Evolutionary conservation across 30 jellyfish, hydroid and myxozoan species (phyloP), one percentile per base, ranked within the genome.

Genomic region (Aurelia aurita): DNA sequence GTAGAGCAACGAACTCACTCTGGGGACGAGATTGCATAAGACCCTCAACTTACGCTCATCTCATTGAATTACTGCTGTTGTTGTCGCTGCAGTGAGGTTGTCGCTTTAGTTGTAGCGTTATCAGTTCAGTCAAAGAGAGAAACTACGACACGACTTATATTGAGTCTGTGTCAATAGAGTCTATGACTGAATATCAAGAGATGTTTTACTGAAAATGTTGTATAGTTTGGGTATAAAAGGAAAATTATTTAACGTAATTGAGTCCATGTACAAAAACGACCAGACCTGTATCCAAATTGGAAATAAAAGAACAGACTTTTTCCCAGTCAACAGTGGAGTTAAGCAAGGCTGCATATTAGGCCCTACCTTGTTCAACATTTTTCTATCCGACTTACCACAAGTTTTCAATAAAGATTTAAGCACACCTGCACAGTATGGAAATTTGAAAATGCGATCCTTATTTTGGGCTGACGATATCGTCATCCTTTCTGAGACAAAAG

Each of bases 331-430:
- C 63, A 20, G 7, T 53, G 63, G 63, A 53, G 63, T 53, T 53
- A 53, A 53, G 23, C 63, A 53, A 53, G 20, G 63, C 5, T 53
- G 63, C 23, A 53, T 53, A 53, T 16, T 53, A 53, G 5, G 63
- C 63, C 63, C 63, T 53, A 53, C 63, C 63, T 53, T 6, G 7
- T 53, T 53, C 63, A 53, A 53, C 63, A 53, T 53, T 53, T 53
- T 53, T 53, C 5, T 13, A 53, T 13, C 63, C 3, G 63, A 53
- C 63, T 13, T 53, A 20, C 63, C 63, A 53, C 63, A 53, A 53
- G 63, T 53, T 6, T 53, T 53, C 63, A 53, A 20, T 6, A 53
- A 53, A 53, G 7, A 53, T 53, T 2, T 53, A 53, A 53, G 63
- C 63, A 53, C 20, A 1, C 63, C 63, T 53, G 23, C 63, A 53